Conservation (phyloP, 2,113 vertebrate genomes). For the Callospermophilus lateralis region DNA sequence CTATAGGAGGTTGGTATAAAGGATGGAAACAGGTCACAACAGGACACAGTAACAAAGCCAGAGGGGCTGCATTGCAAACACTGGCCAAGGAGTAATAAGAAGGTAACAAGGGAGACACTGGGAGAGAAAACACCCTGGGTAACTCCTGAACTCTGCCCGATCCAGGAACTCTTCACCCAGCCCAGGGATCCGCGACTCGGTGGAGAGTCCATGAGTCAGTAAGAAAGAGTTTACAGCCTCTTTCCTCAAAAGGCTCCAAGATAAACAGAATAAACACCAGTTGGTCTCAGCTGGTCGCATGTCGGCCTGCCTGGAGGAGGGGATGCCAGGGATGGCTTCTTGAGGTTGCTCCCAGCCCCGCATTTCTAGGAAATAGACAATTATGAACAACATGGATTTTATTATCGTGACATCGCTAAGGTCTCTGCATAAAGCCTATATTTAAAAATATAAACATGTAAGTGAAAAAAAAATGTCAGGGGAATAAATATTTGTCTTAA, state of each 20-base stretch:
- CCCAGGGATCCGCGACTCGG: neutral
- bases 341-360: conserved; percentile 73
- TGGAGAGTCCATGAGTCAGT: conserved; percentile 54
- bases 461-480: conserved; percentile 86
- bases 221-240: conserved; percentile 77
- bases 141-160: conserved; percentile 48
- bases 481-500: conserved; percentile 89
- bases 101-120: neutral
- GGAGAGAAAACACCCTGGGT: neutral
- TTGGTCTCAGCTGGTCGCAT: conserved; percentile 80
- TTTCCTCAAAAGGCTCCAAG: conserved; percentile 76
- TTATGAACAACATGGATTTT: conserved; percentile 84
- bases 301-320: conserved; percentile 81
- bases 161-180: conserved; percentile 32
- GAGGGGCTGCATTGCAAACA: neutral
- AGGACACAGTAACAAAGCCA: neutral
- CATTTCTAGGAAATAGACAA: conserved; percentile 84
- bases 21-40: neutral
- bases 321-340: conserved; percentile 76
- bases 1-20: neutral
- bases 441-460: conserved; percentile 86
- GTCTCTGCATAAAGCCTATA: conserved; percentile 84
- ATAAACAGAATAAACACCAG: conserved; percentile 81
- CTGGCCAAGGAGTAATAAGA: neutral
- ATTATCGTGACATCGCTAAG: conserved; percentile 83